phyloP scores from a whole-genome alignment of 1,140 invertebrate genomes.

The Drosophila nigromelanica region DNA sequence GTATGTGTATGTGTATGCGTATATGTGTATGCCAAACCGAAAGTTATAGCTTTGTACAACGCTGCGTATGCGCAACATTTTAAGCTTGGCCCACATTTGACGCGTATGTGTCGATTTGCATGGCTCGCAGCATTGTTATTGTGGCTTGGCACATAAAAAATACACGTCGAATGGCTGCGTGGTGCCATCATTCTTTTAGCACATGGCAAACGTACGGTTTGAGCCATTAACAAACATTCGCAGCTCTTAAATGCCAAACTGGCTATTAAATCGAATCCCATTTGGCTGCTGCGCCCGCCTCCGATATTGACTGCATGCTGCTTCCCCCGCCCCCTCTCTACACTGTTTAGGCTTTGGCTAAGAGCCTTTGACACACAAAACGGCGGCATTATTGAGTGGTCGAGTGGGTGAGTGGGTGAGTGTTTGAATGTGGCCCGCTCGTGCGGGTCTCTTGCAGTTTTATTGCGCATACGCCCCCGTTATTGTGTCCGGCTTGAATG shows the following conservation, averaged over 20 bases:
- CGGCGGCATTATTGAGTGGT: constrained; percentile 69
- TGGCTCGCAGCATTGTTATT: constrained; percentile 29
- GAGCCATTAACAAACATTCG: constrained; percentile 53
- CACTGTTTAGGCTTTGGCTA: constrained; percentile 58
- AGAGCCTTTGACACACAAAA: constrained; percentile 76
- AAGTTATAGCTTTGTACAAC: constrained; percentile 36
- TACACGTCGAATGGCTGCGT: constrained; percentile 16
- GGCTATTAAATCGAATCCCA: constrained; percentile 51
- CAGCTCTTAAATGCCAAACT: constrained; percentile 42
- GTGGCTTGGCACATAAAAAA: constrained; percentile 33
- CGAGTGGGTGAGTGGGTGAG: constrained; percentile 18
- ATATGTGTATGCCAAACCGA: neutral
- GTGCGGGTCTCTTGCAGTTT: constrained; percentile 62
- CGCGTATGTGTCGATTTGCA: constrained; percentile 25
- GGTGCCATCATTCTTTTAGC: constrained; percentile 24
- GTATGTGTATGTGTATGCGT: too few species aligned
- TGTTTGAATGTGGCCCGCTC: constrained; percentile 9
- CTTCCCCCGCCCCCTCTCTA: neutral
- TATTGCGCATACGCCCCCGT: constrained; percentile 71
- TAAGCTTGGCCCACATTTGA: too few species aligned
- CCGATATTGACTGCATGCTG: constrained; percentile 1
- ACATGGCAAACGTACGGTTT: constrained; percentile 5
- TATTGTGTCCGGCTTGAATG: constrained; percentile 51
- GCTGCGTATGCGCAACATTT: constrained; percentile 43
- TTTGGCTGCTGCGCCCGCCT: constrained; percentile 12